Conservation (phyloP, 2,888 invertebrate genomes). For the Pedicia rivosa region DNA sequence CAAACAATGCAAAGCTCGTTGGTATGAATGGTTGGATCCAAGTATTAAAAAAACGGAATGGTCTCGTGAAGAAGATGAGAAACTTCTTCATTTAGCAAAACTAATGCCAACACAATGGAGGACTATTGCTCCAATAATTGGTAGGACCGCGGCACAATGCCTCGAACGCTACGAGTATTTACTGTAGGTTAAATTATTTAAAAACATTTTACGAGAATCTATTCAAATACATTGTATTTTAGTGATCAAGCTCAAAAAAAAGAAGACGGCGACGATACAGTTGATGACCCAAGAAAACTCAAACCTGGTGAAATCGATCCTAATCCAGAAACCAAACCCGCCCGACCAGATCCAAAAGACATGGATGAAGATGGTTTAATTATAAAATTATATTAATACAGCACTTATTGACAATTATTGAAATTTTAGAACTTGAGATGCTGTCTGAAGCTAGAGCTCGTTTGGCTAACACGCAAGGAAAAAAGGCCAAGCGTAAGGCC, state of each 20-base stretch:
- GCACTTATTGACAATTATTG: neutral
- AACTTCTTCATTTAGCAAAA: conserved; percentile 91
- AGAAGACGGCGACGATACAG: conserved; percentile 82
- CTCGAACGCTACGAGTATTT: conserved; percentile 93
- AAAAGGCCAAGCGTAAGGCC: conserved; percentile 85
- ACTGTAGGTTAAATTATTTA: conserved; percentile 44
- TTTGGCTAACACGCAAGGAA: conserved; percentile 95
- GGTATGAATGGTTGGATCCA: conserved; percentile 99
- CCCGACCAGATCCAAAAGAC: conserved; percentile 96
- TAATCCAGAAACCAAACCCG: conserved; percentile 98
- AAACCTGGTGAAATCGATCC: conserved; percentile 99
- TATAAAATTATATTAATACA: neutral
- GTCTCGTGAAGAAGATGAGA: conserved; percentile 98
- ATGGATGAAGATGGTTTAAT: conserved; percentile 96
- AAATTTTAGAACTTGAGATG: conserved; percentile 82
- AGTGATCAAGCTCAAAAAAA: conserved; percentile 96
- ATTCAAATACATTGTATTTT: conserved; percentile 12
- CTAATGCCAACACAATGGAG: conserved; percentile 99
- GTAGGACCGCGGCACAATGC: conserved; percentile 96
- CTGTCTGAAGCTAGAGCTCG: conserved; percentile 96
- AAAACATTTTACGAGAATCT: neutral
- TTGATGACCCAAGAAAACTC: conserved; percentile 89
- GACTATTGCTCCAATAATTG: conserved; percentile 98
- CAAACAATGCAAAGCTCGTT: conserved; percentile 97
- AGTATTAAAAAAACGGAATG: conserved; percentile 99